phyloP scores from a whole-genome alignment of 92 coral and sea anemone genomes.

The Epizoanthus illoricatus region DNA sequence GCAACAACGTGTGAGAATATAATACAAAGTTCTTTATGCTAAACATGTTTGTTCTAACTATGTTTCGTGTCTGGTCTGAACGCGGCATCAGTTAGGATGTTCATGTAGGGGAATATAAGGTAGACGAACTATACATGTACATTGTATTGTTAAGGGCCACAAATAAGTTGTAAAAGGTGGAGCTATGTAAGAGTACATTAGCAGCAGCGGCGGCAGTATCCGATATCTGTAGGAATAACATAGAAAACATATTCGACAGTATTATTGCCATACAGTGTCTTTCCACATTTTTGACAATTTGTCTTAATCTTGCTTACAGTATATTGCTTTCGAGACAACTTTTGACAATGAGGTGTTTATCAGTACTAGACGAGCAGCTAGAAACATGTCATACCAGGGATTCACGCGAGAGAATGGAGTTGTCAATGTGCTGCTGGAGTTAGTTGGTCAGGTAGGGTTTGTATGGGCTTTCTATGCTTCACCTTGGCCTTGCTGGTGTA shows the following conservation, averaged over 20 bases:
- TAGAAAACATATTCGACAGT: background rate
- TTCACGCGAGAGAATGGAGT: conserved; percentile 85
- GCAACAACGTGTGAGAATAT: no score
- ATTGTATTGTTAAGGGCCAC: no score
- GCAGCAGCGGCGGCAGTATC: no score
- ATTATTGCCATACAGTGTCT: background rate
- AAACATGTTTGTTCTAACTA: no score
- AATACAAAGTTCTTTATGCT: no score
- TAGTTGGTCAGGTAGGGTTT: conserved; percentile 86
- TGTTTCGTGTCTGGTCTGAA: no score
- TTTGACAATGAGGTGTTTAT: conserved; percentile 81
- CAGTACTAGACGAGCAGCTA: conserved; percentile 87
- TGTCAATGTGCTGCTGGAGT: conserved; percentile 75
- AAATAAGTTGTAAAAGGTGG: no score
- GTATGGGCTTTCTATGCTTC: background rate
- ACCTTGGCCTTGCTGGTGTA: background rate
- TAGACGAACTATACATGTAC: no score
- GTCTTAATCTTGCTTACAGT: conserved; percentile 53
- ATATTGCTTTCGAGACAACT: conserved; percentile 91
- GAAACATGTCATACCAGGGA: conserved; percentile 97
- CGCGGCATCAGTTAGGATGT: no score
- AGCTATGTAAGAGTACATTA: no score
- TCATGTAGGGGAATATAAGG: no score
- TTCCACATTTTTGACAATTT: background rate
- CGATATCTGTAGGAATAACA: background rate